Evolutionary conservation across 2,113 vertebrate genomes (phyloP), one percentile per base, ranked within the genome.

Genomic region (Gasterosteus aculeatus): DNA sequence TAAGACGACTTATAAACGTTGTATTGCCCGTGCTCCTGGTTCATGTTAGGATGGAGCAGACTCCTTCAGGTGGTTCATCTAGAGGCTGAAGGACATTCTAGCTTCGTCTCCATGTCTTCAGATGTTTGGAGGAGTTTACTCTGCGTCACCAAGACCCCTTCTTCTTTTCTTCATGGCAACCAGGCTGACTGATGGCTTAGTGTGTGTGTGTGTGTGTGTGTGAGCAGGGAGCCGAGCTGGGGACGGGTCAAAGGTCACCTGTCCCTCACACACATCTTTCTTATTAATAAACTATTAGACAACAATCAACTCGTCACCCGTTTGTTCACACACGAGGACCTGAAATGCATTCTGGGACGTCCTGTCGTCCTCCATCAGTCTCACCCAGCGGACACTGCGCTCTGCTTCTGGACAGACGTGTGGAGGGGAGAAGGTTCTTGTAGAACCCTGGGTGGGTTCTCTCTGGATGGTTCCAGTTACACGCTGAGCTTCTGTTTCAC

Each of bases 131-230:
- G 51, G 29, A 75, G 87, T 87, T 88, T 89, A 83, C 74, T 60
- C 82, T 82, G 69, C 0, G 75, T 11, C 10, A 56, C 19, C 22
- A 61, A 33, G 72, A 75, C 73, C 82, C 19, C 72, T 51, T 83
- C 63, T 76, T 88, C 81, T 85, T 88, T 85, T 84, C 78, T 74
- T 91, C 78, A 81, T 29, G 35, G 74, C 42, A 82, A 61, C 83
- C 87, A 85, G 69, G 22, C 80, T 85, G 82, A 88, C 1, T 47
- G 75, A 82, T 87, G 51, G 38, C 31, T 65, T 31, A 61, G 59
- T 64, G 19, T 56, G 70, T 80, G 57, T 80, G 51, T 62, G 5
- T 47, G 35, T 69, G 72, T 51, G 53, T 69, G 5, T n/a, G 26
- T 71, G 22, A 12, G 51, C 22, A 12, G 29, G 59, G 78, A 65